Conservation (phyloP, 2,888 invertebrate genomes). For the Oscheius sp. region DNA sequence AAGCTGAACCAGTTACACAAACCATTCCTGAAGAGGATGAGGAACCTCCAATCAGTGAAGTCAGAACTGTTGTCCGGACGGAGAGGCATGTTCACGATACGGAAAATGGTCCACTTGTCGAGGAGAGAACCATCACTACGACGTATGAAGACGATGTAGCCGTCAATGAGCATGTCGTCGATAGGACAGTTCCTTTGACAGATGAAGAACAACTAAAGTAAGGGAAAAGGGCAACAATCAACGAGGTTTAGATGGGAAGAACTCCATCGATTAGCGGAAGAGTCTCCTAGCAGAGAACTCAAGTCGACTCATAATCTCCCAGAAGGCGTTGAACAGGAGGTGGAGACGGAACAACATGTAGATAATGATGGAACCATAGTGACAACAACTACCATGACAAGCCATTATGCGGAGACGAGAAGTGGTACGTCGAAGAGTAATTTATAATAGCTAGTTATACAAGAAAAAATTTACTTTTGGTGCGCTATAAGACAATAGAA, state of each 20-base stretch:
- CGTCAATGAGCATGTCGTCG: slow-evolving; percentile 58
- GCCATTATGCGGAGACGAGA: slow-evolving; percentile 37
- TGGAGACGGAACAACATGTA: slow-evolving; percentile 41
- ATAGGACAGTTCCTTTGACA: slow-evolving; percentile 58
- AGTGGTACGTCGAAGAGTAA: slow-evolving; percentile 31
- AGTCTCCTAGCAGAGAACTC: slow-evolving; percentile 19
- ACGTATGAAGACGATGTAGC: slow-evolving; percentile 62
- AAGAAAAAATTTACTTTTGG: too few relatives aligned
- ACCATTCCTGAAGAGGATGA: slow-evolving; percentile 32
- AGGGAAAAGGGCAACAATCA: slow-evolving; percentile 21
- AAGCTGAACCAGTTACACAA: slow-evolving; percentile 26
- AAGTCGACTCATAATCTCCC: slow-evolving; percentile 27
- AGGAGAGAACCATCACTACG: slow-evolving; percentile 64
- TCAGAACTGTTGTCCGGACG: slow-evolving; percentile 59
- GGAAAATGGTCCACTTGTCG: slow-evolving; percentile 65
- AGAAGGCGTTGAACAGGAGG: slow-evolving; percentile 41
- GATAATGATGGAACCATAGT: slow-evolving; percentile 58
- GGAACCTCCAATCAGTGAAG: slow-evolving; percentile 45
- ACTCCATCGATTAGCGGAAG: slow-evolving; percentile 42
- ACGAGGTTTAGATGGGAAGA: slow-evolving; percentile 46
- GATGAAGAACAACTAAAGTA: slow-evolving; percentile 61
- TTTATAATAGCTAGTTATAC: too few relatives aligned
- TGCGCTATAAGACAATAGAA: too few relatives aligned
- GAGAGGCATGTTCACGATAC: slow-evolving; percentile 68
- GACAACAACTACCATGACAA: slow-evolving; percentile 53